Percentiles rank a stretch among this genome's conserved stretches.
Conservation (phyloP, 2,113 vertebrate genomes). For the Leucosticte australis region DNA sequence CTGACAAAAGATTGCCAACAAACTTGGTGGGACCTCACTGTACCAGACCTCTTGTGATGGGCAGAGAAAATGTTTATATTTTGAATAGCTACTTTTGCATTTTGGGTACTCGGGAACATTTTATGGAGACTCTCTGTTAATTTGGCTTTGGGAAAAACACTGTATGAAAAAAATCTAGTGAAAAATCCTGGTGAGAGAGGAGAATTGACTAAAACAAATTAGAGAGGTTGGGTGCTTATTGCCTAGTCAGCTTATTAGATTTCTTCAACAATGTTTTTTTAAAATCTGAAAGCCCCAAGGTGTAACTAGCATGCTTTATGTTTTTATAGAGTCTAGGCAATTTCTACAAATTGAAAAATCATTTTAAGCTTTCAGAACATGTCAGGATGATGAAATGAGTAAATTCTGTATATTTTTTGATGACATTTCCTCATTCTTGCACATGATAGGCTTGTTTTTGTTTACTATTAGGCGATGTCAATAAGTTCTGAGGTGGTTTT, state of each 20-base stretch:
- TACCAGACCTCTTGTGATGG: not conserved
- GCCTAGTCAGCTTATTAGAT: constrained; percentile 44
- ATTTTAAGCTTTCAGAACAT: constrained; percentile 43
- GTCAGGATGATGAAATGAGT: constrained; percentile 46
- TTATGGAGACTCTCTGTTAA: not conserved
- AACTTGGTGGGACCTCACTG: fast-evolving
- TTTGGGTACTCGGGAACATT: not conserved
- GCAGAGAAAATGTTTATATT: not conserved
- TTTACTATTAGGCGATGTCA: not conserved
- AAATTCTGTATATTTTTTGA: not conserved
- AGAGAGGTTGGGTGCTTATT: constrained; percentile 5
- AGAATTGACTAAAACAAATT: not conserved
- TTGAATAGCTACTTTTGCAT: fast-evolving
- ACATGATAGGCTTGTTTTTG: not conserved
- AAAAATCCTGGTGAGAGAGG: not conserved
- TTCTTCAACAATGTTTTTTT: not conserved
- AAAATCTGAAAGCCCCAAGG: constrained; percentile 34
- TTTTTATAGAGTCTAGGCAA: constrained; percentile 40
- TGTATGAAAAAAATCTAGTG: not conserved
- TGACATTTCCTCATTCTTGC: not conserved
- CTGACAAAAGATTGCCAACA: not conserved
- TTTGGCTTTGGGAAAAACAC: not conserved
- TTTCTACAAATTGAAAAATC: constrained; percentile 54
- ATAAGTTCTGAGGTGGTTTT: not conserved
- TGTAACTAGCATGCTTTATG: constrained; percentile 37